Evolutionary conservation across 2,888 invertebrate species (phyloP).

Genomic region (Anticlea derivata): DNA sequence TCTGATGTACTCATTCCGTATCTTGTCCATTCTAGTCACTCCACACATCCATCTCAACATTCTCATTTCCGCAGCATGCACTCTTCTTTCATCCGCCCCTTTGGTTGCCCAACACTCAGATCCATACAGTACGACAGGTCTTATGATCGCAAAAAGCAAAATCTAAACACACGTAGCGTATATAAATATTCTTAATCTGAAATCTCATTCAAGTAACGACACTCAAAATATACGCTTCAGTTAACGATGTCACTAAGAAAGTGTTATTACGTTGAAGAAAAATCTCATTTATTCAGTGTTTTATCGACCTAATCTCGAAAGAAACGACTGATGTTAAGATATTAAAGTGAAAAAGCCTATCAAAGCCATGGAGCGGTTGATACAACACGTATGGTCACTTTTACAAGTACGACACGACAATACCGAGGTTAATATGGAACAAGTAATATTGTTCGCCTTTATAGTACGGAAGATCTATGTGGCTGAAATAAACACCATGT

Average conservation of each 20-base stretch:
- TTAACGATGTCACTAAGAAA: conserved; percentile 28
- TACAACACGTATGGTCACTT: conserved; percentile 45
- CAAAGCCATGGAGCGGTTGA: conserved; percentile 45
- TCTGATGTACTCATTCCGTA: no score
- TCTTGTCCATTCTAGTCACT: no score
- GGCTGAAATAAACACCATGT: conserved; percentile 3
- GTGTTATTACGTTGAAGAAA: conserved; percentile 25
- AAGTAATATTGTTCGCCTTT: not conserved
- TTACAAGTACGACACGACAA: conserved; percentile 5
- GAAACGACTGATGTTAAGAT: conserved; percentile 54
- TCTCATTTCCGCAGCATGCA: no score
- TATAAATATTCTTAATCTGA: conserved; percentile 2
- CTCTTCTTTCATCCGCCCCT: no score
- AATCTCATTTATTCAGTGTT: conserved; percentile 44
- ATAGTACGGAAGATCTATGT: not conserved
- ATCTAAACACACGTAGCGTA: not conserved
- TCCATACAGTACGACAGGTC: no score
- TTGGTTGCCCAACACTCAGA: no score
- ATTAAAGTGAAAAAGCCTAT: conserved; percentile 54
- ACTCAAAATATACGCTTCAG: conserved; percentile 24
- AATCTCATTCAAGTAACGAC: conserved; percentile 13
- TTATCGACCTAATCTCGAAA: conserved; percentile 46
- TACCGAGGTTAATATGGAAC: conserved; percentile 6
- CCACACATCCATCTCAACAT: no score
- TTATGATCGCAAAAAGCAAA: no score